These are phyloP conservation scores for Drosophila formosana DNA, from an alignment of 2,888 invertebrate species.

Conservation along the genomic window DNA sequence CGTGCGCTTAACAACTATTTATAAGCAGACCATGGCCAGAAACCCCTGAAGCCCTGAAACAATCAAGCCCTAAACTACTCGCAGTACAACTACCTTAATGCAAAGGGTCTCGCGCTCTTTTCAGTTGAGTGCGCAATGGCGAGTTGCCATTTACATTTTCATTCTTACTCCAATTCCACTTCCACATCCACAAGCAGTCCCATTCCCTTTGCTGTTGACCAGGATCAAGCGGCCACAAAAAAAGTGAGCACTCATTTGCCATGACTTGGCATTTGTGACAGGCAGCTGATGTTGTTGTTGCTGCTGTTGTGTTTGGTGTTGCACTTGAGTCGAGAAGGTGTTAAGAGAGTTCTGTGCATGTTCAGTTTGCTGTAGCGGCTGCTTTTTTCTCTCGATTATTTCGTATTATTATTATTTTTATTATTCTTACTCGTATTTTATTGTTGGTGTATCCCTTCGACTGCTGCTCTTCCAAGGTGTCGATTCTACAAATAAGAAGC, in stretches of 20 bases:
- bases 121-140: slow-evolving; percentile 69
- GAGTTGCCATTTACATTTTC: slow-evolving; percentile 43
- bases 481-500: slow-evolving; percentile 72
- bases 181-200: slow-evolving; percentile 2
- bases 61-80: background rate
- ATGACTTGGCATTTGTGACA: slow-evolving; percentile 75
- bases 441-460: background rate
- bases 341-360: slow-evolving; percentile 73
- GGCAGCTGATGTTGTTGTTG: slow-evolving; percentile 70
- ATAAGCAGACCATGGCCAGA: slow-evolving; percentile 62
- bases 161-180: slow-evolving; percentile 3
- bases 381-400: slow-evolving; percentile 16
- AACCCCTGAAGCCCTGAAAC: slow-evolving; percentile 19
- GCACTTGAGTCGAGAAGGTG: slow-evolving; percentile 72
- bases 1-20: slow-evolving; percentile 82
- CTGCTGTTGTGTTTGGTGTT: slow-evolving; percentile 47
- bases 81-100: background rate
- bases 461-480: slow-evolving; percentile 56
- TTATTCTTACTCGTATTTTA: slow-evolving; percentile 23
- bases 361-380: slow-evolving; percentile 62
- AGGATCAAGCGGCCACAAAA: slow-evolving; percentile 44
- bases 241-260: slow-evolving; percentile 75
- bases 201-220: slow-evolving; percentile 23
- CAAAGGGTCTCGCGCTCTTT: slow-evolving; percentile 44
- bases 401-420: slow-evolving; percentile 42